A percentile compares a stretch with the other conserved stretches of the same genome.
phyloP scores from a whole-genome alignment of 30 jellyfish, hydroid and myxozoan species.

The Nemopilema nomurai region DNA sequence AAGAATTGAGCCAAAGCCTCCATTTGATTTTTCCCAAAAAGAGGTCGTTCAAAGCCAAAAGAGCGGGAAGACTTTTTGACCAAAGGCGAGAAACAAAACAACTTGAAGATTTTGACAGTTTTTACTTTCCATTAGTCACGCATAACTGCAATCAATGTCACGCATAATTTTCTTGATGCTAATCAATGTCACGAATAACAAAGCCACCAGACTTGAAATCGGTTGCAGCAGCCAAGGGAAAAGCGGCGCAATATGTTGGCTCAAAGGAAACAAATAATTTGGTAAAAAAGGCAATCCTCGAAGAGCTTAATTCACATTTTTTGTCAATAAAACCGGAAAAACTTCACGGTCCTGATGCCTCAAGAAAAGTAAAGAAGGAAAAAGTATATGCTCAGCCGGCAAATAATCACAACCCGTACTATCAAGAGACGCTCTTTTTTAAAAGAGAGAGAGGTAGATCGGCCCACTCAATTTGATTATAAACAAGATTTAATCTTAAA shows the following conservation, averaged over 20 bases:
- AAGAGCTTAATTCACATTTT: constrained; percentile 51
- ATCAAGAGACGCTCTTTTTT: background rate
- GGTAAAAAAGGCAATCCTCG: constrained; percentile 39
- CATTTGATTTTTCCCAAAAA: no score
- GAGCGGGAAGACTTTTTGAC: no score
- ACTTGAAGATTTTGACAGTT: no score
- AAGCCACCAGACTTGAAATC: constrained; percentile 43
- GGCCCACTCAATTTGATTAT: no score
- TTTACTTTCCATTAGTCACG: no score
- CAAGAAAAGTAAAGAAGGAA: background rate
- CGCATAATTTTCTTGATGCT: background rate
- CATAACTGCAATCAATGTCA: background rate
- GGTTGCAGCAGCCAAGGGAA: constrained; percentile 33
- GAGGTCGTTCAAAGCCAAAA: no score
- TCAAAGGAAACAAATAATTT: constrained; percentile 34
- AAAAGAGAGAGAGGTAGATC: background rate
- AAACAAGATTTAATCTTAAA: no score
- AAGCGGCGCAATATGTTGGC: constrained; percentile 25
- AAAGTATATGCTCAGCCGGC: background rate
- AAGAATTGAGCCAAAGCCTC: no score
- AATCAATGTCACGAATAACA: background rate
- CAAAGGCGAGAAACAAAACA: no score
- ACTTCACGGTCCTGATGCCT: constrained; percentile 14
- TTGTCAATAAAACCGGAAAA: constrained; percentile 46
- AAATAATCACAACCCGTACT: background rate